Evolutionary conservation across 1,140 invertebrate species (phyloP).

Genomic region (Zaprionus tsacasi): DNA sequence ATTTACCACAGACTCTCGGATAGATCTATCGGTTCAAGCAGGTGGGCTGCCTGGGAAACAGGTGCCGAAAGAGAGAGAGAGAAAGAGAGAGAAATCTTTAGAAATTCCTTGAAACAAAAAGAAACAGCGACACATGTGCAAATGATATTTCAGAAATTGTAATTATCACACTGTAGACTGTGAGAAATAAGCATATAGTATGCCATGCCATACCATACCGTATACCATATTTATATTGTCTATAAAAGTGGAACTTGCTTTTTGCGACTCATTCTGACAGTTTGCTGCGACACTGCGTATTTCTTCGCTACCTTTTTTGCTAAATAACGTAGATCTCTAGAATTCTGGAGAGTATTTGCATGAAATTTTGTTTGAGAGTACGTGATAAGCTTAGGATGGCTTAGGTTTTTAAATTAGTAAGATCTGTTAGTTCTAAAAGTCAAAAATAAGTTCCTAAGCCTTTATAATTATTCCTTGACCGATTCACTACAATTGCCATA

Average conservation of each 20-base stretch:
- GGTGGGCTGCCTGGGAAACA: conserved; percentile 17
- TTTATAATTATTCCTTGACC: not conserved
- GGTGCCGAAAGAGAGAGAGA: conserved; percentile 14
- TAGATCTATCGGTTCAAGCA: conserved; percentile 12
- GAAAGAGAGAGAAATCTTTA: not conserved
- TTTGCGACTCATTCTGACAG: not conserved
- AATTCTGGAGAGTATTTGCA: not conserved
- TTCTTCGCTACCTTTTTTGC: not conserved
- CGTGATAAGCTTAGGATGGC: not conserved
- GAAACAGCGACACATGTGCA: not conserved
- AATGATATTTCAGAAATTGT: conserved; percentile 7
- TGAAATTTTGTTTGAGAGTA: not conserved
- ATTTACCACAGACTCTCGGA: conserved; percentile 25
- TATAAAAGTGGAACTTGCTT: not conserved
- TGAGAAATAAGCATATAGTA: conserved; percentile 1
- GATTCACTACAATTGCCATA: not conserved
- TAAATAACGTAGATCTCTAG: not conserved
- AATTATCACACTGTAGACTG: conserved; percentile 5
- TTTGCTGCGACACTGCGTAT: not conserved
- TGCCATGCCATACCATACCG: too few species aligned
- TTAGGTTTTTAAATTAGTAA: not conserved
- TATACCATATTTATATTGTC: not conserved
- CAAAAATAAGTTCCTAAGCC: too few species aligned
- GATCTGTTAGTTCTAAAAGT: not conserved
- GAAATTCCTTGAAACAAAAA: conserved; percentile 15